A percentile compares a stretch with the other conserved stretches of the same genome.
These are phyloP conservation scores for Drosophila ananassae DNA, from an alignment of 1,140 invertebrate species.

Conservation along the genomic window DNA sequence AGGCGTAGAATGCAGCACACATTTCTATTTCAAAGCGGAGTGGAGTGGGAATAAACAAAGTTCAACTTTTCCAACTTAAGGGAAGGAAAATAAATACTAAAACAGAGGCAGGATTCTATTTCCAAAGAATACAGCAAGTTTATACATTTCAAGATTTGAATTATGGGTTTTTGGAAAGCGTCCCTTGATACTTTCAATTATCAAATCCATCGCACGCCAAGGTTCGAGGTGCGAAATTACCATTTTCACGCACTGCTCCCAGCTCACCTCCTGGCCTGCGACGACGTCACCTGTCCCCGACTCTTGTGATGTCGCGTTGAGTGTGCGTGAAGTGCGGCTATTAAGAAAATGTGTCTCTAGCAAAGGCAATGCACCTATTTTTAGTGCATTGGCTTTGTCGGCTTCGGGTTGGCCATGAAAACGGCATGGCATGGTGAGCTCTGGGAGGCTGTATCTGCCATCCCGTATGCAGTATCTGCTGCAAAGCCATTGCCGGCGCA, in stretches of 20 bases:
- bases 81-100: background rate
- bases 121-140: background rate
- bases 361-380: slow-evolving; percentile 74
- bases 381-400: slow-evolving; percentile 69
- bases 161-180: background rate
- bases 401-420: slow-evolving; percentile 69
- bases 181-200: slow-evolving; percentile 15
- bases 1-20: background rate
- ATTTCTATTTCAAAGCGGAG: no score
- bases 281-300: slow-evolving; percentile 27
- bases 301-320: slow-evolving; percentile 31
- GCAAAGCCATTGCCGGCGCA: background rate
- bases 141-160: background rate
- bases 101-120: background rate
- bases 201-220: slow-evolving; percentile 20
- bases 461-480: slow-evolving; percentile 2
- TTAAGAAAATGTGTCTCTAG: slow-evolving; percentile 69
- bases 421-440: slow-evolving; percentile 9
- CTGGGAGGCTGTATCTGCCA: slow-evolving; percentile 35
- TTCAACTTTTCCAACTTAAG: background rate
- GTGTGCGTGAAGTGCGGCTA: slow-evolving; percentile 71
- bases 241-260: slow-evolving; percentile 60
- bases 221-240: slow-evolving; percentile 62
- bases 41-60: background rate
- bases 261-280: slow-evolving; percentile 18